These are phyloP conservation scores for Casuarius casuarius DNA, from an alignment of 2,113 vertebrate species.

Conservation along the genomic window DNA sequence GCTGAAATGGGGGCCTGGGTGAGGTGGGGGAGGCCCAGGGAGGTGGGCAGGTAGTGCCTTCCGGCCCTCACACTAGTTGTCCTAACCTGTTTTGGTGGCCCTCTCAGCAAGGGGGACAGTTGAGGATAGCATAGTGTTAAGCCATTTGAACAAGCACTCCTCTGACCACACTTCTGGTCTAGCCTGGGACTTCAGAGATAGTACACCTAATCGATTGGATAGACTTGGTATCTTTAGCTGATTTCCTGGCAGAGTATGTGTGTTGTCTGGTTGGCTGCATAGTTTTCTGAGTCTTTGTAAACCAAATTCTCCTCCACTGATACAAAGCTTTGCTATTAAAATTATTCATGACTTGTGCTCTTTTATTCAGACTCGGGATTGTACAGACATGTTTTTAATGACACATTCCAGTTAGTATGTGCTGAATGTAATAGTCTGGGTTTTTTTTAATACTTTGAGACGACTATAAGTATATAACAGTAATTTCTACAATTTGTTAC, in stretches of 20 bases:
- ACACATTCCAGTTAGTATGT: background rate
- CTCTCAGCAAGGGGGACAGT: background rate
- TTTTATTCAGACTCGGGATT: background rate
- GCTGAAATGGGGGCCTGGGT: too few species aligned
- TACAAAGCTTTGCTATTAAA: background rate
- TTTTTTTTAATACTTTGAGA: background rate
- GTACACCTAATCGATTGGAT: background rate
- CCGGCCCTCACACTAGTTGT: background rate
- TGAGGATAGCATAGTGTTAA: background rate
- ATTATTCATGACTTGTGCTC: background rate
- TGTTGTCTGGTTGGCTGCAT: background rate
- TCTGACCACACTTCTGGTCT: background rate
- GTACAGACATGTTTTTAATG: background rate
- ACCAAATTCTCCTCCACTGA: accelerated
- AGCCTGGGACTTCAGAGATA: background rate
- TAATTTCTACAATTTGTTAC: background rate
- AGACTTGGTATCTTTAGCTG: background rate
- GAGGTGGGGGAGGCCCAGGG: too few species aligned
- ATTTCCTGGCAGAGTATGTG: background rate
- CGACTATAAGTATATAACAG: background rate
- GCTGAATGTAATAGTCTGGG: background rate
- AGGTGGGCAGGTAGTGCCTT: too few species aligned
- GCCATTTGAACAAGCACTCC: background rate
- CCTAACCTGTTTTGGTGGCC: background rate
- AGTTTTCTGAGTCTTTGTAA: background rate